Evolutionary conservation across 2,888 invertebrate genomes (phyloP), one percentile per base, ranked within the genome.

Genomic region (Tolmerus cingulatus): DNA sequence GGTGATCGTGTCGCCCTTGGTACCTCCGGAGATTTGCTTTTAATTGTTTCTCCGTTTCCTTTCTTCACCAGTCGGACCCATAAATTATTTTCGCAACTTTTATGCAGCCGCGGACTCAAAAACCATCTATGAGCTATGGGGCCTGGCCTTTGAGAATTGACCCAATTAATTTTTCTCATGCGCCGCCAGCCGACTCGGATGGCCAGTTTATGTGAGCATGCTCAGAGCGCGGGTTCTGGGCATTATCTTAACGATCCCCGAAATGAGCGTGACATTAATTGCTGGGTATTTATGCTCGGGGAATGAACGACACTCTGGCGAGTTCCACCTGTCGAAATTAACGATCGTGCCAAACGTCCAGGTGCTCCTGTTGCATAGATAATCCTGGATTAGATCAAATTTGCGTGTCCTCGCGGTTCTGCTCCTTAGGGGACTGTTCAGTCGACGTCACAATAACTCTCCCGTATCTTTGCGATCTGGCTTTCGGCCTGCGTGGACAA

Each of bases 151-250:
- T 82, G 82, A 82, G 82, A 82, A 66, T 66, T 82, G 82, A 82
- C 82, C 82, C 66, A 82, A 82, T 82, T 82, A 82, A 82, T 66
- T 82, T 82, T 82, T 82, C 82, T 82, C 82, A 82, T 82, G 66
- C 55, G 66, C 55, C n/a, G 66, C 27, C 55, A n/a, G 57, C n/a
- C 82, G 16, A 66, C 27, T 66, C 27, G 66, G 66, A 66, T 82
- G 82, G 57, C 57, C 27, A 37, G 66, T 55, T 82, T 82, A 79
- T 51, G 51, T 40, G 46, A 34, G 19, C 57, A 66, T 19, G 78
- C 23, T n/a, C 55, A 66, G 37, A 57, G 66, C 37, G 66, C 5
- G 51, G 51, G 51, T n/a, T 66, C 27, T 27, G 66, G 66, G 66
- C 19, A 66, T 66, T 66, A 66, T 66, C 66, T 66, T 66, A 66